Percentiles rank a stretch among this genome's conserved stretches.
Evolutionary conservation across 2,113 vertebrate species (phyloP).

Genomic region (Panurus biarmicus): DNA sequence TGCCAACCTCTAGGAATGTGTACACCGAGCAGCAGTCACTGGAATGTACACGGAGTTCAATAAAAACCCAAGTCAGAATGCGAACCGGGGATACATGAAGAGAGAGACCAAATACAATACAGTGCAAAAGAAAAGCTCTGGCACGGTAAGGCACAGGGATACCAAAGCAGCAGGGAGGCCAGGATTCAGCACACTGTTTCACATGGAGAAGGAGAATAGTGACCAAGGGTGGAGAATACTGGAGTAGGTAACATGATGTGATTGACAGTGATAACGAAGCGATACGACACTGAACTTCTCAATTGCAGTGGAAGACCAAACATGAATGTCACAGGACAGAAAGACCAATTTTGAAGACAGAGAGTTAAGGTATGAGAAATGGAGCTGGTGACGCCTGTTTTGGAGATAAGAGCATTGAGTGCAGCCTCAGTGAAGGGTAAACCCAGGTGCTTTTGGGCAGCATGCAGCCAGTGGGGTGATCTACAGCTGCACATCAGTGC

Average conservation of each 20-base stretch:
- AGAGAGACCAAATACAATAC: not conserved
- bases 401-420: not conserved
- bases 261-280: slow-evolving; percentile 9
- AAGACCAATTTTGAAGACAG: not conserved
- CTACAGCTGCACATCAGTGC: not conserved
- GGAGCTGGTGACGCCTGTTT: not conserved
- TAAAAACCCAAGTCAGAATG: not conserved
- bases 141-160: fast-evolving
- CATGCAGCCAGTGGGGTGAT: not conserved
- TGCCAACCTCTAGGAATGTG: not conserved
- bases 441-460: not conserved
- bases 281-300: not conserved
- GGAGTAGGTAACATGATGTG: not conserved
- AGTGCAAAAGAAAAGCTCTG: not conserved
- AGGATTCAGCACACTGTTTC: not conserved
- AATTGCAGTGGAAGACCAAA: not conserved
- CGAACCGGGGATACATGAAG: not conserved
- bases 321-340: not conserved
- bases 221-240: not conserved
- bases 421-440: not conserved
- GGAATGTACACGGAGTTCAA: not conserved
- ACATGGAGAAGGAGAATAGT: not conserved
- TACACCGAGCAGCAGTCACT: not conserved
- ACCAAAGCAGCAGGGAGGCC: not conserved
- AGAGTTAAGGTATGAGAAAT: not conserved